Base-by-base conservation (phyloP, 2,888 invertebrate genomes). In the Monopis laevigella region DNA sequence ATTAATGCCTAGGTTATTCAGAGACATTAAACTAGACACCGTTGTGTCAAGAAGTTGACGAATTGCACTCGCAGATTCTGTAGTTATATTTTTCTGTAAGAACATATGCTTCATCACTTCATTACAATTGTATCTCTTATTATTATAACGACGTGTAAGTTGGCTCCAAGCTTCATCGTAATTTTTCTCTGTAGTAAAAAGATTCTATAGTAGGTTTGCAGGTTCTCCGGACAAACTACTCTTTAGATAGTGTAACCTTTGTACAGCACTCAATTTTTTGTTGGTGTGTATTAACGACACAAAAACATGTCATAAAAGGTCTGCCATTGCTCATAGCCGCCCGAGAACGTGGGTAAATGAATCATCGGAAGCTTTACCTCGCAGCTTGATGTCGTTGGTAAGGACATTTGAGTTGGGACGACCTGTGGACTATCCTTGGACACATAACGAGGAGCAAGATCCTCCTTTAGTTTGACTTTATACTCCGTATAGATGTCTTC, bases 221-320 rank as follows among this genome's bases (percentile, higher is more conserved):
- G 51, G 28, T 41, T 52, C 49, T 14, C 49, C 50, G 0, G 40
- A 35, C 10, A 53, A 35, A 42, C 38, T 48, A 3, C 40, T 29
- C 17, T 52, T 53, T 27, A 53, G 32, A 28, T 53, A 52, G 12
- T 51, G 50, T 7, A 51, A 16, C 34, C 49, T 53, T 35, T 51
- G 48, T 3, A 51, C 51, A 0, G 39, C 7, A 6, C 44, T 38
- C 3, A 50, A 14, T 8, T 2, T 39, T 12, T 30, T 21, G 13
- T 51, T 51, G 2, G 44, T 24, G n/a, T 50, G 46, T 7, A 50
- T 48, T 26, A 48, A 11, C n/a, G 49, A 46, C 5, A 13, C 2
- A 41, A n/a, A n/a, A 49, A 49, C 38, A 48, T 43, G 36, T 51
- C 52, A 17, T 48, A 24, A 26, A 49, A 51, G 0, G 48, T 42